Percentiles rank a stretch among this genome's conserved stretches.
These are phyloP conservation scores for Sisyra nigra DNA, from an alignment of 2,888 invertebrate species.

Conservation along the genomic window DNA sequence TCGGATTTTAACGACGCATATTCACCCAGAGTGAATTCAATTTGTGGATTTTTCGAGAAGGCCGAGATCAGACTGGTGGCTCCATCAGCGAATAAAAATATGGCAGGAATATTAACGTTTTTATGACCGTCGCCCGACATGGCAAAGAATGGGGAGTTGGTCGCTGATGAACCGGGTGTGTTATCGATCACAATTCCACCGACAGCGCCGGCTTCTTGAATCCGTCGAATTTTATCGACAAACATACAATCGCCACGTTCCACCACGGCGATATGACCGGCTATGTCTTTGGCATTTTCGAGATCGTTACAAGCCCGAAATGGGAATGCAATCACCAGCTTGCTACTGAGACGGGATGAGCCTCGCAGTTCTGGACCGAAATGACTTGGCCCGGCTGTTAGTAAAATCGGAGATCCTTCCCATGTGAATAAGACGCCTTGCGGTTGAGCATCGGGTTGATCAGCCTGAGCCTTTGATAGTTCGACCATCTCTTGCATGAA, in stretches of 20 bases:
- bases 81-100: constrained; percentile 73
- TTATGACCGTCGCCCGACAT: constrained; percentile 90
- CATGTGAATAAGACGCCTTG: constrained; percentile 31
- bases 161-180: constrained; percentile 54
- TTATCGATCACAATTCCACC: constrained; percentile 81
- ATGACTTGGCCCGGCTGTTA: constrained; percentile 78
- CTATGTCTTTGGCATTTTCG: constrained; percentile 37
- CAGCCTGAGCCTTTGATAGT: constrained; percentile 55
- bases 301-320: constrained; percentile 47
- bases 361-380: constrained; percentile 66
- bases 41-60: constrained; percentile 33
- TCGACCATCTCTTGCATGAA: constrained; percentile 98
- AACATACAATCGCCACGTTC: constrained; percentile 91
- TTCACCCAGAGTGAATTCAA: constrained; percentile 37
- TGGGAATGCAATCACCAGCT: constrained; percentile 49
- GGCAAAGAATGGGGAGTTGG: constrained; percentile 73
- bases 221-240: constrained; percentile 76
- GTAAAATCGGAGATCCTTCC: constrained; percentile 24
- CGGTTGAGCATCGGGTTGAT: constrained; percentile 37
- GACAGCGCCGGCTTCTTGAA: constrained; percentile 67
- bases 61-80: constrained; percentile 48
- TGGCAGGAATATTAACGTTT: constrained; percentile 77
- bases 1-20: constrained; percentile 19
- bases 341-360: constrained; percentile 45
- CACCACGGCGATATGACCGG: constrained; percentile 67